phyloP scores from a whole-genome alignment of 2,113 vertebrate species.

The Microtus ochrogaster region DNA sequence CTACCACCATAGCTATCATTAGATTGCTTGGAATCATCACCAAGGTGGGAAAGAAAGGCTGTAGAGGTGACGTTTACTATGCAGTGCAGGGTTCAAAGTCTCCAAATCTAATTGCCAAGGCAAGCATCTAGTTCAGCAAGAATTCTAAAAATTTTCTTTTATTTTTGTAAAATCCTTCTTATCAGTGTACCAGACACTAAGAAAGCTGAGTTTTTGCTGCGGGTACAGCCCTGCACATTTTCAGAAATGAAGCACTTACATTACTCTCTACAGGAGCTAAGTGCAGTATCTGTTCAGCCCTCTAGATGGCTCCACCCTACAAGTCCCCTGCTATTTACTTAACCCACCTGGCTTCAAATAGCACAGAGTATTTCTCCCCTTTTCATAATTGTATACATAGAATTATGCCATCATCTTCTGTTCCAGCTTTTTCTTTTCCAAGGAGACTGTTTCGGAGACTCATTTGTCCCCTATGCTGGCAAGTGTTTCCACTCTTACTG shows the following conservation, averaged over 20 bases:
- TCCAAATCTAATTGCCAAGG: neutral
- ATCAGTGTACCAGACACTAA: neutral
- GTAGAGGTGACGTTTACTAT: neutral
- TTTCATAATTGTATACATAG: neutral
- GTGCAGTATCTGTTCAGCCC: neutral
- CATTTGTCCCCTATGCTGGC: neutral
- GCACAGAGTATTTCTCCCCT: neutral
- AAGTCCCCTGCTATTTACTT: neutral
- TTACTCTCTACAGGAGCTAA: neutral
- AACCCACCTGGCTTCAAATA: neutral
- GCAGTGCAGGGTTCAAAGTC: neutral
- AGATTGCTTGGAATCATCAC: neutral
- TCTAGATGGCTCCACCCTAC: neutral
- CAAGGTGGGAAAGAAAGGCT: neutral
- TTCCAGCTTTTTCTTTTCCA: neutral
- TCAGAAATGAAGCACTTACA: neutral
- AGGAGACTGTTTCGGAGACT: neutral
- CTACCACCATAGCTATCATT: neutral
- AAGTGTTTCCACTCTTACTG: neutral
- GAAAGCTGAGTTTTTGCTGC: neutral
- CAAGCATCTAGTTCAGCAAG: neutral
- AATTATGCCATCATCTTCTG: neutral
- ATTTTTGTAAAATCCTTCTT: neutral
- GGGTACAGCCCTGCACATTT: neutral
- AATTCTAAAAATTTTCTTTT: neutral